Conservation (phyloP, 2,797 vertebrate genomes). For the Mormyrus proboscirostris region DNA sequence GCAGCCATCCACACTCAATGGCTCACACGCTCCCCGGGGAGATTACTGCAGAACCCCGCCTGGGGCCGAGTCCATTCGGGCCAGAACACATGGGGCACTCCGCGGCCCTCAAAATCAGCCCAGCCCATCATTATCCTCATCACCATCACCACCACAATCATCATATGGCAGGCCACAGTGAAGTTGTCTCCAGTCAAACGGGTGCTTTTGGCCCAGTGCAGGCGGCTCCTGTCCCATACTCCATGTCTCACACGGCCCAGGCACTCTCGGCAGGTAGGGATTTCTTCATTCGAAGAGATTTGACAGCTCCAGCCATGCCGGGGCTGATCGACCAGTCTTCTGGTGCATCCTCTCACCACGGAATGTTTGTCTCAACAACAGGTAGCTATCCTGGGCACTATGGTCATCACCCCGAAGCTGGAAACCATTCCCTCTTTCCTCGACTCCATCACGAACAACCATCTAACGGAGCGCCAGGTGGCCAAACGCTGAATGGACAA, state of each 20-base stretch:
- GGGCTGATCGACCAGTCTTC: constrained; percentile 74
- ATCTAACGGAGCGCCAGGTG: constrained; percentile 83
- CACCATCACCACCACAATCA: constrained; percentile 81
- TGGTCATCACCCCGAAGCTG: constrained; percentile 81
- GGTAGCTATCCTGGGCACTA: constrained; percentile 95
- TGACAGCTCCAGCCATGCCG: constrained; percentile 81
- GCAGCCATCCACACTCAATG: constrained; percentile 78
- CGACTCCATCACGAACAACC: constrained; percentile 89
- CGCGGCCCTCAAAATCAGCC: constrained; percentile 86
- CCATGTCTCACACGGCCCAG: constrained; percentile 73
- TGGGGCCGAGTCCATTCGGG: constrained; percentile 79
- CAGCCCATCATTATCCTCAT: constrained; percentile 82
- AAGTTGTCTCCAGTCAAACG: constrained; percentile 84
- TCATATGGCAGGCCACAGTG: constrained; percentile 84
- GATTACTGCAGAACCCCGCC: constrained; percentile 77
- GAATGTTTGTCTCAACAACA: constrained; percentile 99
- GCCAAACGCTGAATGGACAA: constrained; percentile 88
- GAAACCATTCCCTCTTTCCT: constrained; percentile 82
- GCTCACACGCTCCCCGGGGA: constrained; percentile 78
- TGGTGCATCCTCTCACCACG: constrained; percentile 82
- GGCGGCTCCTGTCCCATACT: constrained; percentile 69
- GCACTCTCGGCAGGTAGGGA: constrained; percentile 83
- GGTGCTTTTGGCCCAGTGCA: constrained; percentile 80
- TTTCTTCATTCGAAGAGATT: constrained; percentile 76
- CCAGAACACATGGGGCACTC: constrained; percentile 86